phyloP scores from a whole-genome alignment of 2,797 vertebrate genomes.

The Eulemur albifrons region DNA sequence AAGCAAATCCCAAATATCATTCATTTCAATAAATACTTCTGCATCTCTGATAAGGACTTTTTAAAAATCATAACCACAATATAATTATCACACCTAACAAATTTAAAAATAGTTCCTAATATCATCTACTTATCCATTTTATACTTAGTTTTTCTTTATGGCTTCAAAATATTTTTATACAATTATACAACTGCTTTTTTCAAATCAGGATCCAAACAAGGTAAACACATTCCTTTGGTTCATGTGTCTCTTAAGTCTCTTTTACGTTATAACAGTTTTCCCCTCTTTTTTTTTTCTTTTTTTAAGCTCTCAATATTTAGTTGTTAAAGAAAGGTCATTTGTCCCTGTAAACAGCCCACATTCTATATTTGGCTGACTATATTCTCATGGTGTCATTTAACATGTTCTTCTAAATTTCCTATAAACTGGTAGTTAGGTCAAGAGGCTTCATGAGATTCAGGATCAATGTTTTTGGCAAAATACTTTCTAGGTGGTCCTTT shows the following conservation, averaged over 20 bases:
- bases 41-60: neutral
- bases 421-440: neutral
- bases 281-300: neutral
- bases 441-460: neutral
- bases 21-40: neutral
- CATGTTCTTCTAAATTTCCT: neutral
- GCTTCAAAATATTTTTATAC: neutral
- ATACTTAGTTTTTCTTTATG: neutral
- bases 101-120: constrained; percentile 22
- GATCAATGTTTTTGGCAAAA: neutral
- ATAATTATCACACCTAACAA: neutral
- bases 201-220: neutral
- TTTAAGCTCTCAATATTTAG: neutral
- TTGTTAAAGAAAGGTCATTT: neutral
- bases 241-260: neutral
- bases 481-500: neutral
- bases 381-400: neutral
- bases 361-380: neutral
- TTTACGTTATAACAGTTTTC: neutral
- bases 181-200: neutral
- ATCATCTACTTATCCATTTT: neutral
- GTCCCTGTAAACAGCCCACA: neutral
- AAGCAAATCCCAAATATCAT: neutral
- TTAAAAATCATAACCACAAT: neutral
- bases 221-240: neutral